Evolutionary conservation across 2,888 invertebrate genomes (phyloP).

Genomic region (Netelia melanura): DNA sequence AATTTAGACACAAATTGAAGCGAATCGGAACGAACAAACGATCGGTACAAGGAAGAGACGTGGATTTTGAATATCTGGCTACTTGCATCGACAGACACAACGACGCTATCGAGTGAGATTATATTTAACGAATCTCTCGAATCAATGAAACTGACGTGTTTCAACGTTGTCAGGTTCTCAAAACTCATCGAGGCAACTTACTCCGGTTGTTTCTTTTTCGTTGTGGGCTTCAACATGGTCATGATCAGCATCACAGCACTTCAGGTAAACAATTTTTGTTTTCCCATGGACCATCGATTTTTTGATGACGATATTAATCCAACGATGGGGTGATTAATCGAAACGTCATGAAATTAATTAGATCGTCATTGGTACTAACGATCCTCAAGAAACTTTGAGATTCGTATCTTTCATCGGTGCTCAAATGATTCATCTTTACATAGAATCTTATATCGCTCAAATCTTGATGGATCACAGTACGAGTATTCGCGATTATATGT

Average conservation of each 20-base stretch:
- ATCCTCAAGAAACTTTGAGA: slow-evolving; percentile 48
- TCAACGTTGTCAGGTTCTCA: neutral
- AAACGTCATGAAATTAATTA: neutral
- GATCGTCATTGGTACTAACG: neutral
- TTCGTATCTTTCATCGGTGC: slow-evolving; percentile 33
- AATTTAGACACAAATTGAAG: slow-evolving; percentile 23
- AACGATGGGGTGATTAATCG: neutral
- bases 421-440: slow-evolving; percentile 56
- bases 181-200: slow-evolving; percentile 25
- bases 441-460: slow-evolving; percentile 44
- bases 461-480: slow-evolving; percentile 58
- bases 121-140: neutral
- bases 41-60: neutral
- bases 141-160: neutral
- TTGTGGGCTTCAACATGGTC: slow-evolving; percentile 19
- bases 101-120: slow-evolving; percentile 51
- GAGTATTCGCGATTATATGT: slow-evolving; percentile 46
- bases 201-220: slow-evolving; percentile 2
- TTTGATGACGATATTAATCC: neutral
- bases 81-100: slow-evolving; percentile 49
- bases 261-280: slow-evolving; percentile 9
- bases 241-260: slow-evolving; percentile 16
- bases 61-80: slow-evolving; percentile 15
- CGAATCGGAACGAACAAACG: slow-evolving; percentile 2
- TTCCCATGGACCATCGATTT: neutral